These are phyloP conservation scores for Drosophila parvula DNA, from an alignment of 1,140 invertebrate genomes.

Conservation along the genomic window DNA sequence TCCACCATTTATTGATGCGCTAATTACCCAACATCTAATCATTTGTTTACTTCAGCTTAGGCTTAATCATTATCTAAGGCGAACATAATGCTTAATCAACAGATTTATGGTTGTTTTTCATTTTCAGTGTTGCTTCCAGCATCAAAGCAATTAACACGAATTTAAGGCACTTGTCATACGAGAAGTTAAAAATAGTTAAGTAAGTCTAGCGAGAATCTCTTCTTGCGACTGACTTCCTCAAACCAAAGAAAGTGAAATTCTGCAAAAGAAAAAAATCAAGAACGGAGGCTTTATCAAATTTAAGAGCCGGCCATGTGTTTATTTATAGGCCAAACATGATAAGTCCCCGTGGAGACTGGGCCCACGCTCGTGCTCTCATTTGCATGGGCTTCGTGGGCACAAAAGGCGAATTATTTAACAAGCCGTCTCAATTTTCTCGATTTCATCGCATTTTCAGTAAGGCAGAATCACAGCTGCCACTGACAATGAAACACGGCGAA, in stretches of 20 bases:
- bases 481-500: conserved; percentile 51
- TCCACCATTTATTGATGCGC: not conserved
- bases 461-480: conserved; percentile 28
- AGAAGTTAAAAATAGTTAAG: conserved; percentile 25
- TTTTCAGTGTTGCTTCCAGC: not conserved
- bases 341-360: conserved; percentile 29
- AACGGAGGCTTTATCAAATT: conserved; percentile 43
- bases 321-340: conserved; percentile 57
- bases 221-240: not conserved
- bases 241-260: conserved; percentile 35
- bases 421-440: conserved; percentile 68
- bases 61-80: not conserved
- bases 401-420: conserved; percentile 76
- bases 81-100: conserved; percentile 1
- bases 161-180: conserved; percentile 37
- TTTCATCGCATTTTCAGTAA: conserved; percentile 63
- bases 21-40: not conserved
- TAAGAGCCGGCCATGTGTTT: conserved; percentile 25
- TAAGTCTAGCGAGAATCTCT: not conserved
- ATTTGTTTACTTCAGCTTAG: conserved; percentile 12
- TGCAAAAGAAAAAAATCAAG: conserved; percentile 15
- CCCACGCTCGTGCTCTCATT: conserved; percentile 26
- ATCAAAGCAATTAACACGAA: conserved; percentile 29
- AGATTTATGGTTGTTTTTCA: conserved; percentile 8
- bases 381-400: conserved; percentile 36